A percentile compares a stretch with the other conserved stretches of the same genome.
Conservation (phyloP, 2,888 invertebrate species). For the Luffia ferchaultella region DNA sequence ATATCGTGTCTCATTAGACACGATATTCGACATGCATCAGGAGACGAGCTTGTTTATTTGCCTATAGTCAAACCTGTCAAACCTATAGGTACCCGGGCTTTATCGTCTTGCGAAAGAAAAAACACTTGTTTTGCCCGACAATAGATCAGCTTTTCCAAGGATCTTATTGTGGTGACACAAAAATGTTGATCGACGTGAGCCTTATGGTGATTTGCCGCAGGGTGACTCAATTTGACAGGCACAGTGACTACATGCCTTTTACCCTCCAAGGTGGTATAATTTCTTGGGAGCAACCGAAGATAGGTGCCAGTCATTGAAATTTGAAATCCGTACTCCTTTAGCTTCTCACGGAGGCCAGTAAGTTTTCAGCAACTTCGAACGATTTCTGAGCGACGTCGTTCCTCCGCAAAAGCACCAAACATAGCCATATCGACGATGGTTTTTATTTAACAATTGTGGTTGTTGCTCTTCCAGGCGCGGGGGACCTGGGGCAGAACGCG, state of each 20-base stretch:
- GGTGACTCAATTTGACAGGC: constrained; percentile 1
- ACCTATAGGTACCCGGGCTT: not conserved
- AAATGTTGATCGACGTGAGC: constrained; percentile 1
- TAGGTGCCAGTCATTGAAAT: not conserved
- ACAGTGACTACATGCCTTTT: constrained; percentile 1
- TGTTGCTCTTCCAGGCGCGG: constrained; percentile 14
- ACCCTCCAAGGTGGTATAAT: not conserved
- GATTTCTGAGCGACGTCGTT: not conserved
- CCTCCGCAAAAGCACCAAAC: constrained; percentile 12
- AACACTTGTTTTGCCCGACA: constrained; percentile 24
- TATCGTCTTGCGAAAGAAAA: constrained; percentile 14
- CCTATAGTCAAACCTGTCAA: constrained; percentile 14
- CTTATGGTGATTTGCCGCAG: constrained; percentile 1
- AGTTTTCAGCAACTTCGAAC: not conserved
- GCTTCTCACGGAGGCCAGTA: not conserved
- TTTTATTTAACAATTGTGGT: constrained; percentile 14
- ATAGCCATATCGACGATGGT: constrained; percentile 13
- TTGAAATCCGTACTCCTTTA: not conserved
- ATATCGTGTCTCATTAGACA: not conserved
- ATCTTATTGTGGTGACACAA: constrained; percentile 1
- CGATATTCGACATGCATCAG: constrained; percentile 4
- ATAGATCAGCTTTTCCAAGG: constrained; percentile 2
- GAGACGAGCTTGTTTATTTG: constrained; percentile 7
- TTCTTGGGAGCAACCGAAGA: not conserved
- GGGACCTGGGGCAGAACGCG: constrained; percentile 13